These are phyloP conservation scores for Bombyx huttoni DNA, from an alignment of 2,888 invertebrate genomes.

Conservation along the genomic window DNA sequence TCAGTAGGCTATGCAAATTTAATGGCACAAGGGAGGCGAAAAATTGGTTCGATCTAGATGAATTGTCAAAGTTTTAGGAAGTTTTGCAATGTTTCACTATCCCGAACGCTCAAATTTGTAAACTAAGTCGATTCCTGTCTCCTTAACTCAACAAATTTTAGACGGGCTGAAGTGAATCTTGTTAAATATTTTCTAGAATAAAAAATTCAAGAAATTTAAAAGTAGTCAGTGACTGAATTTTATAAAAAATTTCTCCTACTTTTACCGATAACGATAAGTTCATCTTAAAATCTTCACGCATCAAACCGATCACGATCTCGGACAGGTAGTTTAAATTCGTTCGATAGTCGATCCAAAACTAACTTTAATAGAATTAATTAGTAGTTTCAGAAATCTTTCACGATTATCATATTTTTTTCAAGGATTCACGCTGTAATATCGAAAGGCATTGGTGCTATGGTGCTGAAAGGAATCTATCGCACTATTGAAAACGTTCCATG, in stretches of 20 bases:
- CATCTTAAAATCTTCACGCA: constrained; percentile 45
- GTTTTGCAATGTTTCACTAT: constrained; percentile 47
- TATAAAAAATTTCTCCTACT: constrained; percentile 56
- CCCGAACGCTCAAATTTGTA: constrained; percentile 31
- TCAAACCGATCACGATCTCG: constrained; percentile 31
- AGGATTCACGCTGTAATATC: constrained; percentile 12
- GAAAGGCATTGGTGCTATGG: constrained; percentile 63
- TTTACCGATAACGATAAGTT: constrained; percentile 52
- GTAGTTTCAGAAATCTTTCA: constrained; percentile 44
- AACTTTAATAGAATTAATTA: constrained; percentile 44
- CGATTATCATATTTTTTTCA: constrained; percentile 16
- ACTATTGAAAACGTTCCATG: constrained; percentile 33
- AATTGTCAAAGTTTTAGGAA: constrained; percentile 24
- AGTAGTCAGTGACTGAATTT: constrained; percentile 70
- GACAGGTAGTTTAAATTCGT: constrained; percentile 27
- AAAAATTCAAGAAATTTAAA: constrained; percentile 50
- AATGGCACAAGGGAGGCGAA: constrained; percentile 69
- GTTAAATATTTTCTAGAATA: constrained; percentile 65
- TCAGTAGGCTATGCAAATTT: constrained; percentile 48
- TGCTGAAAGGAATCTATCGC: constrained; percentile 22
- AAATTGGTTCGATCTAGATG: constrained; percentile 29
- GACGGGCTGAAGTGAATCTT: constrained; percentile 42
- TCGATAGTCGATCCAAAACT: constrained; percentile 31
- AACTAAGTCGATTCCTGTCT: constrained; percentile 30
- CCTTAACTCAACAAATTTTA: constrained; percentile 30